Conservation (phyloP, 2,797 vertebrate species). For the Vespertilio murinus region DNA sequence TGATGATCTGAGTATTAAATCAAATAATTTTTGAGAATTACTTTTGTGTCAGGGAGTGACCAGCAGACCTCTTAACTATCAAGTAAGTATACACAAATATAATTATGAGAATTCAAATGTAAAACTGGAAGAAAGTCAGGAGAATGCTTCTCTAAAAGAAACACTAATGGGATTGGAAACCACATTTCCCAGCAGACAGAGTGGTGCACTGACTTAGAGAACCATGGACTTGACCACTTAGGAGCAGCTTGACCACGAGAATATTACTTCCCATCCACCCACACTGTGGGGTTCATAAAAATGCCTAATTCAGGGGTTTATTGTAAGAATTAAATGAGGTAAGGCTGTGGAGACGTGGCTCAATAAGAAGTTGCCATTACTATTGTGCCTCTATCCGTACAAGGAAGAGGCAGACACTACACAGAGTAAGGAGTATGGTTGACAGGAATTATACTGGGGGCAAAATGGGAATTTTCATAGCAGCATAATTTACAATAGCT, state of each 20-base stretch:
- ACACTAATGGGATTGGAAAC: neutral
- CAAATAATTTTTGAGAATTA: neutral
- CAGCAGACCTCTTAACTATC: constrained; percentile 1
- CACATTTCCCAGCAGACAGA: neutral
- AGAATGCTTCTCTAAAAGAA: constrained; percentile 24
- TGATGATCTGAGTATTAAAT: neutral
- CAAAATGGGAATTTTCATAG: neutral
- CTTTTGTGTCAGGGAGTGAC: neutral
- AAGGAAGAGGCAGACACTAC: neutral
- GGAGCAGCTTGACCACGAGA: neutral
- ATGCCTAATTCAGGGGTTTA: neutral
- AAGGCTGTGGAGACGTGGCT: neutral
- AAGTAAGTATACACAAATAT: neutral
- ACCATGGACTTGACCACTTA: neutral
- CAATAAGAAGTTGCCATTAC: neutral
- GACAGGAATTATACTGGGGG: neutral
- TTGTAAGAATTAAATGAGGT: neutral
- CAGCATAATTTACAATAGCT: too few relatives aligned
- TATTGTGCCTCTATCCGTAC: neutral
- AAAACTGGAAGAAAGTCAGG: neutral
- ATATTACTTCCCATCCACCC: neutral
- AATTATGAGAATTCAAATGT: constrained; percentile 32
- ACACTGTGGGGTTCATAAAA: neutral
- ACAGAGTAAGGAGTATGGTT: neutral
- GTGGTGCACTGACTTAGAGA: neutral